Percentiles rank a stretch among this genome's conserved stretches.
Evolutionary conservation across 2,888 invertebrate species (phyloP).

Genomic region (Eudasyphora cyanicolor): DNA sequence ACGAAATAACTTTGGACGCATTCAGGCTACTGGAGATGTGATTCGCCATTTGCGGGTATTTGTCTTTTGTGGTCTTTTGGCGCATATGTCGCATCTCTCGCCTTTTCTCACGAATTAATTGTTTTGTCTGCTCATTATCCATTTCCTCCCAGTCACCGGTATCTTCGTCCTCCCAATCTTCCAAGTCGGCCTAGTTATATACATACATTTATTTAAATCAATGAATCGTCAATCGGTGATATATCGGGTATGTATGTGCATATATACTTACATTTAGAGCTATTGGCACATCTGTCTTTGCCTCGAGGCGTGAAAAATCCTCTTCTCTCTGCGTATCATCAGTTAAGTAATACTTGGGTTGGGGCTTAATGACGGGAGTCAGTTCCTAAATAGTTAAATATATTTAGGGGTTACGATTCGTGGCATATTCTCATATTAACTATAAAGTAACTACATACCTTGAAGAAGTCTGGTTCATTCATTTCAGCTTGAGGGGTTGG

Average conservation of each 20-base stretch:
- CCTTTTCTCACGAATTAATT: slow-evolving; percentile 78
- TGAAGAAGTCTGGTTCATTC: slow-evolving; percentile 82
- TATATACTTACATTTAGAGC: slow-evolving; percentile 75
- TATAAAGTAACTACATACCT: slow-evolving; percentile 76
- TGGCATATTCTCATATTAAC: neutral
- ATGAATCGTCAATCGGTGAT: neutral
- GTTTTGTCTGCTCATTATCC: slow-evolving; percentile 77
- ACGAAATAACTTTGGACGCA: slow-evolving; percentile 49
- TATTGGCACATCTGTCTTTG: slow-evolving; percentile 80
- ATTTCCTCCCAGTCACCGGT: slow-evolving; percentile 81
- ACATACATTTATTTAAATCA: neutral
- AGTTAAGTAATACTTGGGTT: slow-evolving; percentile 82
- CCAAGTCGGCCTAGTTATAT: slow-evolving; percentile 80
- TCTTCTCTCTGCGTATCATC: slow-evolving; percentile 73
- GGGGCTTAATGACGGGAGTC: slow-evolving; percentile 83
- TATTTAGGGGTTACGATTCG: neutral
- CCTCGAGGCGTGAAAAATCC: slow-evolving; percentile 80
- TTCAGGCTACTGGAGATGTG: slow-evolving; percentile 35
- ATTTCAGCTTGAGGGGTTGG: slow-evolving; percentile 78
- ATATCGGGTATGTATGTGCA: neutral
- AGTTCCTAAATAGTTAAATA: slow-evolving; percentile 80
- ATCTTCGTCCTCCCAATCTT: slow-evolving; percentile 82
- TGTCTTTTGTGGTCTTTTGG: slow-evolving; percentile 69
- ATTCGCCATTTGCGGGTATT: slow-evolving; percentile 45
- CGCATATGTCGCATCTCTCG: slow-evolving; percentile 78